Percentiles rank a stretch among this genome's conserved stretches.
Evolutionary conservation across 64 coral and sea anemone genomes (phyloP).

Genomic region (Dendronephthya gigantea): DNA sequence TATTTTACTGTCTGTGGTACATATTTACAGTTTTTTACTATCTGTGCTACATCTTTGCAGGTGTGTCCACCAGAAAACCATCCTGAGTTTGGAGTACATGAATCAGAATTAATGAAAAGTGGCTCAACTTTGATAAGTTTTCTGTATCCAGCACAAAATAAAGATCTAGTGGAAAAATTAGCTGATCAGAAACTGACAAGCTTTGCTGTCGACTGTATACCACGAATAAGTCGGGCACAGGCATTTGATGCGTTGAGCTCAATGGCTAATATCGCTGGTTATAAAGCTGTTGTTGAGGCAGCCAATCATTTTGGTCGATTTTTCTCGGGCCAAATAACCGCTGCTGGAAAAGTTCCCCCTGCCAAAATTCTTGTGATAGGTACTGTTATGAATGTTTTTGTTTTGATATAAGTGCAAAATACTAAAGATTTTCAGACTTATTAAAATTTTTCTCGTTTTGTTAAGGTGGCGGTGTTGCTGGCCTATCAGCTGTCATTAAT

Average conservation of each 20-base stretch:
- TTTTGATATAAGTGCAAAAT: background rate
- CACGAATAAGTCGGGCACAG: conserved; percentile 83
- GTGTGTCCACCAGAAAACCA: conserved; percentile 72
- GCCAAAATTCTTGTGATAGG: conserved; percentile 92
- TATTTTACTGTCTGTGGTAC: too few relatives aligned
- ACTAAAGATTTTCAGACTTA: too few relatives aligned
- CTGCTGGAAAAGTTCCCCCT: conserved; percentile 94
- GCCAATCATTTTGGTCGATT: conserved; percentile 96
- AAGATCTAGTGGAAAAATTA: conserved; percentile 58
- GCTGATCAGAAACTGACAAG: conserved; percentile 70
- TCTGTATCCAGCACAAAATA: conserved; percentile 91
- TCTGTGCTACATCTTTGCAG: conserved; percentile 22
- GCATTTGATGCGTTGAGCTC: conserved; percentile 80
- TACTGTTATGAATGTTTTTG: background rate
- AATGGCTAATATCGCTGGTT: conserved; percentile 98
- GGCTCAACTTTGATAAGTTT: conserved; percentile 83
- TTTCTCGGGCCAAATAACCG: conserved; percentile 94
- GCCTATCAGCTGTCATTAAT: conserved; percentile 68
- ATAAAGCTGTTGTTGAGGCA: conserved; percentile 92
- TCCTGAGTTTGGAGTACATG: conserved; percentile 41
- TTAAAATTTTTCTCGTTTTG: too few relatives aligned
- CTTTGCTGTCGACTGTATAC: conserved; percentile 90
- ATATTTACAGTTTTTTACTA: background rate
- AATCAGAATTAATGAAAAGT: conserved; percentile 86
- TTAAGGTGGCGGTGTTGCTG: conserved; percentile 89